phyloP scores from a whole-genome alignment of 2,113 vertebrate species.

The Brienomyrus brachyistius region DNA sequence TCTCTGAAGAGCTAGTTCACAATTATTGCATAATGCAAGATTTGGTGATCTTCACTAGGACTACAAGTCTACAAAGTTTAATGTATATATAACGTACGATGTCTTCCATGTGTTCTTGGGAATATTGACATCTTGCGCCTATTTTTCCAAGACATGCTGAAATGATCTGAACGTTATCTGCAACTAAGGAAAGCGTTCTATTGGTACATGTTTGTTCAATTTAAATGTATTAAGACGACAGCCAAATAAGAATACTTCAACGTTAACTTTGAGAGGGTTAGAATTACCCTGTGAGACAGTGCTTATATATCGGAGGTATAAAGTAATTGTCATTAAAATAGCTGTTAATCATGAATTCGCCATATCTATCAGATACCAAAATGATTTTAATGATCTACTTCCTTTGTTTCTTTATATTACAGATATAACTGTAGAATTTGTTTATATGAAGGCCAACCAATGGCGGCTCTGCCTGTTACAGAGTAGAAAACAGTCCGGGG shows the following conservation, averaged over 20 bases:
- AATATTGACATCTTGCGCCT: too few species aligned
- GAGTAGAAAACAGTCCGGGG: background rate
- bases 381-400: background rate
- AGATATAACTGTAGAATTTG: background rate
- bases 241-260: too few species aligned
- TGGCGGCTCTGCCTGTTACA: background rate
- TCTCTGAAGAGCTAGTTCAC: too few species aligned
- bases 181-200: background rate
- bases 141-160: background rate
- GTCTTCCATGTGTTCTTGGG: background rate
- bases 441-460: background rate
- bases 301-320: too few species aligned
- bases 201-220: background rate
- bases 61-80: background rate
- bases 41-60: background rate
- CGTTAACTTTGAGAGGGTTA: background rate
- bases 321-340: too few species aligned
- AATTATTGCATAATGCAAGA: too few species aligned
- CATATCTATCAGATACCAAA: background rate
- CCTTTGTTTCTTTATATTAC: background rate
- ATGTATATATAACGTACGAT: background rate
- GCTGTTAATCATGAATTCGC: too few species aligned
- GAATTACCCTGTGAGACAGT: background rate
- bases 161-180: background rate
- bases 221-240: background rate